Evolutionary conservation across 2,113 vertebrate genomes (phyloP).

Genomic region (Aplodontia rufa): DNA sequence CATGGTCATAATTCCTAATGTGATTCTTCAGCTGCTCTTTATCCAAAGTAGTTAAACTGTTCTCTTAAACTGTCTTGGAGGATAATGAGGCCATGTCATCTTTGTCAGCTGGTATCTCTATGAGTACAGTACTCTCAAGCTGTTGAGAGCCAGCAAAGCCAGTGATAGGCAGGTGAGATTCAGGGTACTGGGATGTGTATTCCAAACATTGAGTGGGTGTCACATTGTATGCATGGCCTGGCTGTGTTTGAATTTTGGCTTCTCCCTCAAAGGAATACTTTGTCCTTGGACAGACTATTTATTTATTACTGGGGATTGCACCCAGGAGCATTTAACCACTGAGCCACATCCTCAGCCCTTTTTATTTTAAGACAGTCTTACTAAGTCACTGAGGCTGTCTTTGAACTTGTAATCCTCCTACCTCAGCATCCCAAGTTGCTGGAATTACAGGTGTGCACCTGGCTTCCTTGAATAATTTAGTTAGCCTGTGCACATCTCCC

Average conservation of each 20-base stretch:
- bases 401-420: too few species aligned
- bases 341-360: too few species aligned
- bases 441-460: too few species aligned
- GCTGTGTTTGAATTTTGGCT: neutral
- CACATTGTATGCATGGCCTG: neutral
- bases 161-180: slow-evolving; percentile 27
- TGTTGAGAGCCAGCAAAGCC: slow-evolving; percentile 9
- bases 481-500: neutral
- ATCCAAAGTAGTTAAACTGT: neutral
- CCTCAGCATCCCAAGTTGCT: too few species aligned
- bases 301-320: too few species aligned
- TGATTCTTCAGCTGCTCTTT: neutral
- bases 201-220: neutral
- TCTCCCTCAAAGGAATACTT: rapidly evolving
- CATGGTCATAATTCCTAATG: neutral
- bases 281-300: neutral
- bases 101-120: slow-evolving; percentile 3
- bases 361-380: too few species aligned
- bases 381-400: too few species aligned
- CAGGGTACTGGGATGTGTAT: neutral
- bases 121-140: slow-evolving; percentile 9
- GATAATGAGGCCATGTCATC: neutral
- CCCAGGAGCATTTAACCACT: too few species aligned
- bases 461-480: neutral
- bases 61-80: neutral